A percentile compares a stretch with the other conserved stretches of the same genome.
These are phyloP conservation scores for Lytechinus pictus DNA, from an alignment of 35 echinoderm and acorn worm species.

Conservation along the genomic window DNA sequence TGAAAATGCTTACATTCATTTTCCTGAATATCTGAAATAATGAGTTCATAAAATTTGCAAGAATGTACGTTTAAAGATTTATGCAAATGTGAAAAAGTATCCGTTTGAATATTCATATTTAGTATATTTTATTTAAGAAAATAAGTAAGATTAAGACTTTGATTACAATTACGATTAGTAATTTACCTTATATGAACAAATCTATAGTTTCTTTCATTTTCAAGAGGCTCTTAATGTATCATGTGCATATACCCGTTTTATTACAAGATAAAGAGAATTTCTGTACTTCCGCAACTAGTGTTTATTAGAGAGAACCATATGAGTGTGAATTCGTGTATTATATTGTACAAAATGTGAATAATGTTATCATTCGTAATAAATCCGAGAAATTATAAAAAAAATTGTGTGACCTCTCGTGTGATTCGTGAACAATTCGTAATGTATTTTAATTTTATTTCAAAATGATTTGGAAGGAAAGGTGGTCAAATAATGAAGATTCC, in stretches of 20 bases:
- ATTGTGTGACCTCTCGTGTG: too few species aligned
- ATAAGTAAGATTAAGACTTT: background rate
- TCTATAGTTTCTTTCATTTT: background rate
- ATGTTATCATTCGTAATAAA: conserved; percentile 46
- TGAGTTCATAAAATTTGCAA: background rate
- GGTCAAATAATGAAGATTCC: too few species aligned
- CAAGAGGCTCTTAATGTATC: background rate
- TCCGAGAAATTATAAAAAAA: background rate
- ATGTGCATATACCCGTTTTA: background rate
- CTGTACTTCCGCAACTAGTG: conserved; percentile 38
- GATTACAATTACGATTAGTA: background rate
- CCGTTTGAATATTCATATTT: background rate
- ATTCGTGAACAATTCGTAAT: too few species aligned
- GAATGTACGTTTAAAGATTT: background rate
- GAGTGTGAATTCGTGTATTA: background rate
- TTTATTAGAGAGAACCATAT: background rate
- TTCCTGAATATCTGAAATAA: background rate
- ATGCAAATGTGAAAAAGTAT: background rate
- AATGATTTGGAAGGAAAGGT: too few species aligned
- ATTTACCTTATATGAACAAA: background rate
- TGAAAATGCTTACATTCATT: background rate
- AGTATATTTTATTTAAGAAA: background rate
- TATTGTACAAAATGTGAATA: conserved; percentile 42
- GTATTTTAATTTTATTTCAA: too few species aligned
- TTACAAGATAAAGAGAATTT: conserved; percentile 9